These are phyloP conservation scores for Empis stercorea DNA, from an alignment of 2,888 invertebrate species.

Conservation along the genomic window DNA sequence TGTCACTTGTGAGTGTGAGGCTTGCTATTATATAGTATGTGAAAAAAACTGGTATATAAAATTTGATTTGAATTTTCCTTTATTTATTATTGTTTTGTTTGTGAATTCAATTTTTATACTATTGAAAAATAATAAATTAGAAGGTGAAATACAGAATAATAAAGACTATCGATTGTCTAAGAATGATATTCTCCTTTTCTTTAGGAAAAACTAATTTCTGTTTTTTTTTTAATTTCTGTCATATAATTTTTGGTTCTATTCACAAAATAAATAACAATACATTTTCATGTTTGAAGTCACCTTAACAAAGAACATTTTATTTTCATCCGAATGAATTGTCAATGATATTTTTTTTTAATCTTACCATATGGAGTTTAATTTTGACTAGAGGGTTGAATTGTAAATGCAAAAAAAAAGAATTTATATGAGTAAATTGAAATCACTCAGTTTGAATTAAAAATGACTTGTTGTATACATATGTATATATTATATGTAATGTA, in stretches of 20 bases:
- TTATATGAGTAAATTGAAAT: slow-evolving; percentile 28
- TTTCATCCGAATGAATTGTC: slow-evolving; percentile 1
- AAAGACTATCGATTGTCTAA: too few species aligned
- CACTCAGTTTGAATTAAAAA: slow-evolving; percentile 33
- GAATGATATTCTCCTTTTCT: too few species aligned
- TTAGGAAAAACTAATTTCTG: too few species aligned
- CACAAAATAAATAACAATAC: neutral
- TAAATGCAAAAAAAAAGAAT: neutral
- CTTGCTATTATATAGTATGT: too few species aligned
- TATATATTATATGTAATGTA: too few species aligned
- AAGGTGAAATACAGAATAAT: too few species aligned
- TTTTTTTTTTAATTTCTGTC: slow-evolving; percentile 5
- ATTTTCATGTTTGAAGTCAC: slow-evolving; percentile 16
- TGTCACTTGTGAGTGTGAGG: too few species aligned
- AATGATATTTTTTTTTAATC: slow-evolving; percentile 30
- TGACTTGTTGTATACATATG: slow-evolving; percentile 23
- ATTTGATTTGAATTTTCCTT: too few species aligned
- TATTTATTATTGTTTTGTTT: too few species aligned
- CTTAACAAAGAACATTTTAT: slow-evolving; percentile 11
- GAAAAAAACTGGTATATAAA: too few species aligned
- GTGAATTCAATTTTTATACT: too few species aligned
- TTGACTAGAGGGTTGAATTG: slow-evolving; percentile 6
- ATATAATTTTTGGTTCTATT: slow-evolving; percentile 9
- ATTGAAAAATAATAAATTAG: too few species aligned
- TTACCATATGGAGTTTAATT: slow-evolving; percentile 35